Conservation (phyloP, 2,888 invertebrate species). For the Temnothorax rugatulus region DNA sequence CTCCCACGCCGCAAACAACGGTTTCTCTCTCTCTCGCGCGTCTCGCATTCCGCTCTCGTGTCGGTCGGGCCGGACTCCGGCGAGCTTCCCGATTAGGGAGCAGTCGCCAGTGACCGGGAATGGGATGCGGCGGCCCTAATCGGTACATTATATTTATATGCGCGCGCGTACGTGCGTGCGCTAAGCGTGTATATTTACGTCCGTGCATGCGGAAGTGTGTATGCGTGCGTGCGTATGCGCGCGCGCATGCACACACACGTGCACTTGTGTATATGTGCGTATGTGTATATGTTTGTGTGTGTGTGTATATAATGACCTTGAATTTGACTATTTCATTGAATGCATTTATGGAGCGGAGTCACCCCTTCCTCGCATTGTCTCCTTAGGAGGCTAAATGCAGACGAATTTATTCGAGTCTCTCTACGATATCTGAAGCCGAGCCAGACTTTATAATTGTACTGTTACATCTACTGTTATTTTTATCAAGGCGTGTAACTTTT, state of each 20-base stretch:
- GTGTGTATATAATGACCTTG: constrained; percentile 2
- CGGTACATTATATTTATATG: neutral
- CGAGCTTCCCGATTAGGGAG: neutral
- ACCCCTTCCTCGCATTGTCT: neutral
- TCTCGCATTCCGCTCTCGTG: constrained; percentile 31
- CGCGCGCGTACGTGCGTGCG: neutral
- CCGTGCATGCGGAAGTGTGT: too few species aligned
- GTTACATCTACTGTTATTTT: neutral
- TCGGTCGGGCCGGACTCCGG: neutral
- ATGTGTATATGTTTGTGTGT: too few species aligned
- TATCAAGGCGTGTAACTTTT: neutral
- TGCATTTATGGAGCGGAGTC: neutral
- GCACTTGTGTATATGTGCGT: neutral
- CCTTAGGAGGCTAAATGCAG: neutral
- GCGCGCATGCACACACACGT: neutral
- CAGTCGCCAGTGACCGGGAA: neutral
- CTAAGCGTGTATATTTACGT: too few species aligned
- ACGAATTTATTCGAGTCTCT: neutral
- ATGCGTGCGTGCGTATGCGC: too few species aligned
- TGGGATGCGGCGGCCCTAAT: neutral
- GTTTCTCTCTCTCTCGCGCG: constrained; percentile 12
- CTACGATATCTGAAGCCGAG: neutral
- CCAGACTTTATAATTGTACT: constrained; percentile 3
- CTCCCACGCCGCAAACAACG: constrained; percentile 44
- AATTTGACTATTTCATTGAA: constrained; percentile 29